Evolutionary conservation across 2,888 invertebrate species (phyloP).

Genomic region (Seira sanloemensis): DNA sequence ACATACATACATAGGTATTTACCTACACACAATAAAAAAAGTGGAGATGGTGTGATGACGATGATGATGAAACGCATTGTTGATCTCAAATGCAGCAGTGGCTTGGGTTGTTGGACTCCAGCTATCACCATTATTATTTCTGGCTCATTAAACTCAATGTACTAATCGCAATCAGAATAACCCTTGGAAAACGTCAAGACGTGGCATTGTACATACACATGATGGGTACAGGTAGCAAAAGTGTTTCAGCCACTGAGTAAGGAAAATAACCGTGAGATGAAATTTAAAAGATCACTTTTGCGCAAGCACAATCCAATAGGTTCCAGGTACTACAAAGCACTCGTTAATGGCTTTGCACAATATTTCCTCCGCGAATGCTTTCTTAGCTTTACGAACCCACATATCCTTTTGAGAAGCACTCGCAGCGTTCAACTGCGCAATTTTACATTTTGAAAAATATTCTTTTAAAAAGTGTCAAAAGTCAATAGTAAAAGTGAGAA

Average conservation of each 20-base stretch:
- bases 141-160: constrained; percentile 57
- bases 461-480: neutral
- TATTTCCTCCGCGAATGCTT: neutral
- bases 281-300: neutral
- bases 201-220: no score
- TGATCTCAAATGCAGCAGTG: constrained; percentile 24
- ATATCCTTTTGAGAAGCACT: neutral
- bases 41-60: constrained; percentile 17
- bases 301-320: neutral
- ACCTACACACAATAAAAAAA: no score
- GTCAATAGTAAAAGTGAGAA: neutral
- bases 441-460: neutral
- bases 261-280: no score
- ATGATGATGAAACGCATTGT: constrained; percentile 21
- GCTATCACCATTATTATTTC: constrained; percentile 54
- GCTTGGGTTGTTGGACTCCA: constrained; percentile 35
- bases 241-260: neutral
- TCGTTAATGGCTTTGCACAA: neutral
- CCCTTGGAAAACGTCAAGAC: neutral
- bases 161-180: constrained; percentile 37
- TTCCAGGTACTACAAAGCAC: neutral
- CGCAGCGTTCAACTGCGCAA: neutral
- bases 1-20: no score
- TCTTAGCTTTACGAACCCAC: neutral
- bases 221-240: neutral